Conservation (phyloP, 2,888 invertebrate species). For the Ophonus ardosiacus region DNA sequence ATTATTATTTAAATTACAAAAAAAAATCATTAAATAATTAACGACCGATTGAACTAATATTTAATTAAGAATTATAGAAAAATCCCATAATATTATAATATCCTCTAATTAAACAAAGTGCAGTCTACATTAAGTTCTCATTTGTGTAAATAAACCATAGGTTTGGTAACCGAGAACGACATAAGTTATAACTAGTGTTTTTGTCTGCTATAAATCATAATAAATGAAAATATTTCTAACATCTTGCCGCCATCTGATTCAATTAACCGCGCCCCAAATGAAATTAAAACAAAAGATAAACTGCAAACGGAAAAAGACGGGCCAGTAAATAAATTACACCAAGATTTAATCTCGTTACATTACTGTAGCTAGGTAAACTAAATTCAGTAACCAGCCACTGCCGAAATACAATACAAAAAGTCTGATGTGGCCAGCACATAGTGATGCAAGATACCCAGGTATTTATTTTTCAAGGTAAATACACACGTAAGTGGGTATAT, state of each 20-base stretch:
- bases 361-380: constrained; percentile 46
- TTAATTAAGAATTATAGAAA: too few species aligned
- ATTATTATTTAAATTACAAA: too few species aligned
- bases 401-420: background rate
- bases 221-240: constrained; percentile 28
- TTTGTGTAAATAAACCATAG: background rate
- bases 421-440: too few species aligned
- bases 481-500: too few species aligned
- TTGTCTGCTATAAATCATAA: constrained; percentile 13
- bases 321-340: constrained; percentile 39
- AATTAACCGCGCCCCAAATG: constrained; percentile 32
- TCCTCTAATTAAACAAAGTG: background rate
- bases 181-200: constrained; percentile 12
- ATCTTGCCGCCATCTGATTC: constrained; percentile 13
- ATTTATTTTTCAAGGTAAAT: too few species aligned
- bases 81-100: too few species aligned
- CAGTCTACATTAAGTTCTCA: background rate
- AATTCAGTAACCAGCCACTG: constrained; percentile 13
- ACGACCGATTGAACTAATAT: too few species aligned
- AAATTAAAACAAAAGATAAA: constrained; percentile 50
- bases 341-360: constrained; percentile 53
- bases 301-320: constrained; percentile 38
- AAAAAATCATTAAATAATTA: too few species aligned
- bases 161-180: background rate
- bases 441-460: too few species aligned